A percentile compares a stretch with the other conserved stretches of the same genome.
phyloP scores from a whole-genome alignment of 2,888 invertebrate genomes.

The Caenorhabditis macrosperma region DNA sequence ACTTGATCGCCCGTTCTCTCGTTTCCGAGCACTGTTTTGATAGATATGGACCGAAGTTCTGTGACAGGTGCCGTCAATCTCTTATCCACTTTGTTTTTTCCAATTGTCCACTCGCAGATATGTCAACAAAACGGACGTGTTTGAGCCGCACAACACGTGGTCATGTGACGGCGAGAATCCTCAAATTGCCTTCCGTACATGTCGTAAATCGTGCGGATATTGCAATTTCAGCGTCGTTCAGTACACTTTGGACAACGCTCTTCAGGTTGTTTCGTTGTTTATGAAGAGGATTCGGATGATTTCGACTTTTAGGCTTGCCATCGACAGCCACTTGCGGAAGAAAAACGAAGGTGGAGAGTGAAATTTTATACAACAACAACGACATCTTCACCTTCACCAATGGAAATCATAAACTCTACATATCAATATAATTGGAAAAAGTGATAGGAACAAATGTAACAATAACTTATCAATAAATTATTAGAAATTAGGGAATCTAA shows the following conservation, averaged over 20 bases:
- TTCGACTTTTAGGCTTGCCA: conserved; percentile 46
- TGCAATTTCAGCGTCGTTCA: conserved; percentile 72
- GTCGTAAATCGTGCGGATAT: conserved; percentile 72
- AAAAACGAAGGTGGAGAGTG: conserved; percentile 49
- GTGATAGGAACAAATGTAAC: conserved; percentile 21
- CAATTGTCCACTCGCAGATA: conserved; percentile 57
- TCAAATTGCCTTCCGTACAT: conserved; percentile 73
- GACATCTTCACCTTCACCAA: conserved; percentile 52
- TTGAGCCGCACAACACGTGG: conserved; percentile 69
- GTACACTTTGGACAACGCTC: conserved; percentile 72
- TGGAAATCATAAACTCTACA: conserved; percentile 55
- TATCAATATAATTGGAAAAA: conserved; percentile 37
- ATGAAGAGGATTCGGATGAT: not conserved
- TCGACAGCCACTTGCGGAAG: conserved; percentile 23
- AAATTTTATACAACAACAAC: conserved; percentile 46
- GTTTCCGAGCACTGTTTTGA: conserved; percentile 74
- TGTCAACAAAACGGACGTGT: conserved; percentile 74
- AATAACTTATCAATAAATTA: conserved; percentile 41
- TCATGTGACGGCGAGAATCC: conserved; percentile 74
- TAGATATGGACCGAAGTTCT: conserved; percentile 70
- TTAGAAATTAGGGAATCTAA: conserved; percentile 2
- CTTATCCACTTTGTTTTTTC: not conserved
- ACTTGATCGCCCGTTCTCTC: conserved; percentile 71
- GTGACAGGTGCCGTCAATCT: conserved; percentile 64
- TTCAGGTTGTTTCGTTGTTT: conserved; percentile 59